Evolutionary conservation across 1,140 invertebrate species (phyloP).

Genomic region (Drosophila tani): DNA sequence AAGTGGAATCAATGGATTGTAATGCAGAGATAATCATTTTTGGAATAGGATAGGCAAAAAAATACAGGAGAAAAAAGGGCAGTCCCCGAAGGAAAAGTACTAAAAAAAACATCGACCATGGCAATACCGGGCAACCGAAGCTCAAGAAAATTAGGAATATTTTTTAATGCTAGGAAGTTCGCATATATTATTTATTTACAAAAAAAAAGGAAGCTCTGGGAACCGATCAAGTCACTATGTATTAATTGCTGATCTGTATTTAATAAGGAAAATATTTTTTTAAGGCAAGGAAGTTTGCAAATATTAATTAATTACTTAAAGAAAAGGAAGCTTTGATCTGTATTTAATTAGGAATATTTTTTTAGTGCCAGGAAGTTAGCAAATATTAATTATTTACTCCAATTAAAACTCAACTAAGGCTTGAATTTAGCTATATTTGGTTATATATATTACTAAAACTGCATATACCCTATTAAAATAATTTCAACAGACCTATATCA

Average conservation of each 20-base stretch:
- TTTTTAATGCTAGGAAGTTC: background rate
- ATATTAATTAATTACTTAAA: background rate
- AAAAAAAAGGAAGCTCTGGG: too few species aligned
- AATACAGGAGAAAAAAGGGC: background rate
- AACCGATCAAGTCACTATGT: too few species aligned
- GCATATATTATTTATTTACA: background rate
- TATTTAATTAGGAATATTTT: too few species aligned
- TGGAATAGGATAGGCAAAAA: conserved; percentile 36
- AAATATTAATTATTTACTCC: too few species aligned
- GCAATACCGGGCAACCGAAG: background rate
- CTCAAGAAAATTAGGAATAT: background rate
- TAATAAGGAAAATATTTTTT: background rate
- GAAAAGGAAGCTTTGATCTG: too few species aligned
- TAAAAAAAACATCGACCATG: background rate
- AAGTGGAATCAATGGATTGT: conserved; percentile 83
- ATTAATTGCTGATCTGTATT: too few species aligned
- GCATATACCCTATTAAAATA: background rate
- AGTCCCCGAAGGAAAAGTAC: too few species aligned
- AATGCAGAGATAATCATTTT: conserved; percentile 81
- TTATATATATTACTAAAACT: background rate
- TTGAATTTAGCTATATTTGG: background rate
- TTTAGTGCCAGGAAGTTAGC: too few species aligned
- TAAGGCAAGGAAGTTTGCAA: background rate
- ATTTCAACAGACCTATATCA: conserved; percentile 12
- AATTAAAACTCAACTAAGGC: background rate